A percentile compares a stretch with the other conserved stretches of the same genome.
Conservation (phyloP, 1,140 invertebrate species). For the Drosophila pseudoobscura region DNA sequence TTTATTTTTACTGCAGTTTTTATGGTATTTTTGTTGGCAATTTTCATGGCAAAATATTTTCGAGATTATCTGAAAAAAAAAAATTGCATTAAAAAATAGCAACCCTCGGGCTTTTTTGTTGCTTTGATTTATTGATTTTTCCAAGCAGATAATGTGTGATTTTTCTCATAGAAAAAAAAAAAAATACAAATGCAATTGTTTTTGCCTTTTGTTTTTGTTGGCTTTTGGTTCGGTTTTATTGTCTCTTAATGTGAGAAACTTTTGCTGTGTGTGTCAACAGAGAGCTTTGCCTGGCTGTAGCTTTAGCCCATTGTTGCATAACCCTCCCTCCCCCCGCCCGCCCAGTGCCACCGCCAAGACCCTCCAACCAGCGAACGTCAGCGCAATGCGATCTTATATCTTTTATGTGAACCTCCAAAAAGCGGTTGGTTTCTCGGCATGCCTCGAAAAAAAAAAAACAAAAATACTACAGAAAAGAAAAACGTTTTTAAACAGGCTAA, state of each 20-base stretch:
- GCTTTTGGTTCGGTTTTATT: constrained; percentile 40
- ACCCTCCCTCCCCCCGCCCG: constrained; percentile 21
- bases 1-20: constrained; percentile 28
- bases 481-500: constrained; percentile 53
- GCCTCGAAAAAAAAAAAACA: constrained; percentile 16
- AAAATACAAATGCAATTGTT: constrained; percentile 30
- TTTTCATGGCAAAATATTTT: constrained; percentile 71
- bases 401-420: constrained; percentile 47
- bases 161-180: constrained; percentile 66
- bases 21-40: constrained; percentile 63
- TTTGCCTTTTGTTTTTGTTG: constrained; percentile 18
- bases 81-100: constrained; percentile 10
- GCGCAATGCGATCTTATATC: constrained; percentile 56
- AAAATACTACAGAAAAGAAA: constrained; percentile 38
- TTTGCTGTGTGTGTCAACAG: constrained; percentile 63
- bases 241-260: constrained; percentile 77
- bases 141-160: constrained; percentile 77
- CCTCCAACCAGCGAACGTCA: constrained; percentile 28
- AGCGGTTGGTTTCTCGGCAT: constrained; percentile 33
- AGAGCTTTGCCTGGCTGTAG: constrained; percentile 55
- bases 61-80: constrained; percentile 33
- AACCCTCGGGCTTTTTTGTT: constrained; percentile 43
- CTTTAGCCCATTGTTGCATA: constrained; percentile 57
- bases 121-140: constrained; percentile 79
- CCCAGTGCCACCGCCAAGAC: background rate